These are phyloP conservation scores for Seriola rivoliana DNA, from an alignment of 2,113 vertebrate genomes.

Conservation along the genomic window DNA sequence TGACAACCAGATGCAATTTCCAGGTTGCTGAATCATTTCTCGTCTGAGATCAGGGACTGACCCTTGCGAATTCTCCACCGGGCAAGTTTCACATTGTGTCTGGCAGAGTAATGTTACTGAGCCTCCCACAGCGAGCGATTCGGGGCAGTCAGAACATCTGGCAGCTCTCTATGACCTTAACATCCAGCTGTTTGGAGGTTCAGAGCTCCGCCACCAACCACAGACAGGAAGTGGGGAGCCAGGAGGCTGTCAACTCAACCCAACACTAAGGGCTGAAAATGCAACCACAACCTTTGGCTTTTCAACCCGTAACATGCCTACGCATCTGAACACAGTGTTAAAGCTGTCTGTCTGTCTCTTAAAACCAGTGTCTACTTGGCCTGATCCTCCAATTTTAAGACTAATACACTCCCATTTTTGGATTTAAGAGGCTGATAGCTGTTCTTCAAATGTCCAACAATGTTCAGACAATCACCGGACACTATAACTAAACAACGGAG, in stretches of 20 bases:
- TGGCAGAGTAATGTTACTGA: constrained; percentile 6
- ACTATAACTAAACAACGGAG: background rate
- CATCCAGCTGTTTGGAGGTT: constrained; percentile 72
- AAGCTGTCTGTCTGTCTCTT: background rate
- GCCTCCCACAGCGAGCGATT: constrained; percentile 52
- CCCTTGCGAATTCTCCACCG: background rate
- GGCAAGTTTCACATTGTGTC: constrained; percentile 27
- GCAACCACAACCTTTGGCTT: constrained; percentile 52
- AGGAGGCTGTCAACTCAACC: constrained; percentile 60
- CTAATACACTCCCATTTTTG: background rate
- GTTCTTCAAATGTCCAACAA: background rate
- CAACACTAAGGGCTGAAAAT: constrained; percentile 48
- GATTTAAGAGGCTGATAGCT: background rate
- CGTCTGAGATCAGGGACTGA: background rate
- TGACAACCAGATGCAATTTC: constrained; percentile 48
- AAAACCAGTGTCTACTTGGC: background rate
- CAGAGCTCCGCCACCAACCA: constrained; percentile 64
- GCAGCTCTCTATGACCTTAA: constrained; percentile 67
- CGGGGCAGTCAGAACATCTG: constrained; percentile 71
- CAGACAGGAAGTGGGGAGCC: constrained; percentile 72
- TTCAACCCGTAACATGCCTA: constrained; percentile 40
- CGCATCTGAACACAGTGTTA: constrained; percentile 1
- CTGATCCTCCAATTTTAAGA: background rate
- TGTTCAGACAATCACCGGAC: background rate
- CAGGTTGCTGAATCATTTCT: constrained; percentile 72